Evolutionary conservation across 2,888 invertebrate species (phyloP), one percentile per base, ranked within the genome.

Genomic region (Choristoneura rosaceana): DNA sequence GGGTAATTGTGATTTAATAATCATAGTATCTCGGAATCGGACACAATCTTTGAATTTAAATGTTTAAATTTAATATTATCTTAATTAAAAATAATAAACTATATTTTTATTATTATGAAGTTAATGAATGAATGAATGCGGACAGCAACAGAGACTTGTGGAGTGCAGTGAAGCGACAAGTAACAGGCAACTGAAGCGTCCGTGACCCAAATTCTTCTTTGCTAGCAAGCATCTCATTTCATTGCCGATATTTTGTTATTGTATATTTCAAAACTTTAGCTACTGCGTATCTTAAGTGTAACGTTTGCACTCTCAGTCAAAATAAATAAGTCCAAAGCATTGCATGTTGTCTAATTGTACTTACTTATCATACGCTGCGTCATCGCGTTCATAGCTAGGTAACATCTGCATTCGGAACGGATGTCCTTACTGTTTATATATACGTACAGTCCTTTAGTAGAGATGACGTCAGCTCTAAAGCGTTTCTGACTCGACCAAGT

Each of bases 131-230:
- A 25, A 60, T 45, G 52, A 78, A 85, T 83, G 82, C 83, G 79
- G 82, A 84, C 84, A 38, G 55, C 71, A 71, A 84, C 81, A 79
- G 85, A 86, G 87, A 84, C 82, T 85, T 81, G 80, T 79, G 83
- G 83, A 87, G 85, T 89, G 89, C 89, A 90, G 86, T 90, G 89
- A 89, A 90, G 90, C 90, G 87, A 84, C 86, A 83, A 89, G 90
- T 90, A 90, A 91, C 84, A 88, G 89, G 89, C 87, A 86, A 87
- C 87, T 84, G 86, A 81, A 84, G 85, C 86, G 88, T 89, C 88
- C 90, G 80, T 91, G 90, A 90, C 90, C 90, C 85, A 89, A 90
- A 91, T 91, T 87, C 88, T 88, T 88, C 80, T 87, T 84, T 73
- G 45, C 86, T 87, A 90, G 87, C 86, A 85, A 84, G 83, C 84